Conservation (phyloP, 2,888 invertebrate species). For the Caenorhabditis doughertyi region DNA sequence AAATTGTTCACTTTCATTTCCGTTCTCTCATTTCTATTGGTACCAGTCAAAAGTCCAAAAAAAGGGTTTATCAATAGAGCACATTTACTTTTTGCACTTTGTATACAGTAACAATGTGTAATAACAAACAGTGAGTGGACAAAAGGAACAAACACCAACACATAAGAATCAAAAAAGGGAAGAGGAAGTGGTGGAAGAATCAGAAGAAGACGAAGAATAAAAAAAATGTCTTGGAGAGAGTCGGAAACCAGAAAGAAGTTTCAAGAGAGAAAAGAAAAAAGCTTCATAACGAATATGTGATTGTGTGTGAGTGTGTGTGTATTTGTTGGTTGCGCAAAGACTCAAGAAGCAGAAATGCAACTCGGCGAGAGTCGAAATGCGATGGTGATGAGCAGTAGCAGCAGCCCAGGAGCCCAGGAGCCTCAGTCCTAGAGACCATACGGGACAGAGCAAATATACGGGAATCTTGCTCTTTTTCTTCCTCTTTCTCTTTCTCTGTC, state of each 20-base stretch:
- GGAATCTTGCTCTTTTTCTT: conserved; percentile 41
- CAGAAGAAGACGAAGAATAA: not conserved
- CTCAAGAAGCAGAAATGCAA: conserved; percentile 58
- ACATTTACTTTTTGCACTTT: not conserved
- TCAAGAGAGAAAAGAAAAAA: conserved; percentile 40
- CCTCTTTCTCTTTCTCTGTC: not conserved
- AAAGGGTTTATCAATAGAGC: conserved; percentile 5
- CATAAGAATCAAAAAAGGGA: conserved; percentile 31
- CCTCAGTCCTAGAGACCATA: conserved; percentile 42
- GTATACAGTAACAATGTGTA: conserved; percentile 9
- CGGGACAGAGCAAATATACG: conserved; percentile 50
- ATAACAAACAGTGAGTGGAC: conserved; percentile 5
- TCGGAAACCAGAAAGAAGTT: conserved; percentile 42
- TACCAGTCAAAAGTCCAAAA: not conserved
- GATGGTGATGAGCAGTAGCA: conserved; percentile 51
- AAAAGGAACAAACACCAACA: conserved; percentile 18
- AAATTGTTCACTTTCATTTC: conserved; percentile 31
- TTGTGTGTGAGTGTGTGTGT: conserved; percentile 53
- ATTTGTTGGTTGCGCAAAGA: conserved; percentile 52
- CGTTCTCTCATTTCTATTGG: not conserved
- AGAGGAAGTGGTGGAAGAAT: conserved; percentile 20
- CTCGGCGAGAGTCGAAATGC: conserved; percentile 44
- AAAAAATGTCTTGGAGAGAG: conserved; percentile 2
- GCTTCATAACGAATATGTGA: conserved; percentile 55
- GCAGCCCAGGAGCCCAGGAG: conserved; percentile 5